A percentile compares a stretch with the other conserved stretches of the same genome.
Evolutionary conservation across 2,888 invertebrate species (phyloP).

Genomic region (Eucriotettix oculatus): DNA sequence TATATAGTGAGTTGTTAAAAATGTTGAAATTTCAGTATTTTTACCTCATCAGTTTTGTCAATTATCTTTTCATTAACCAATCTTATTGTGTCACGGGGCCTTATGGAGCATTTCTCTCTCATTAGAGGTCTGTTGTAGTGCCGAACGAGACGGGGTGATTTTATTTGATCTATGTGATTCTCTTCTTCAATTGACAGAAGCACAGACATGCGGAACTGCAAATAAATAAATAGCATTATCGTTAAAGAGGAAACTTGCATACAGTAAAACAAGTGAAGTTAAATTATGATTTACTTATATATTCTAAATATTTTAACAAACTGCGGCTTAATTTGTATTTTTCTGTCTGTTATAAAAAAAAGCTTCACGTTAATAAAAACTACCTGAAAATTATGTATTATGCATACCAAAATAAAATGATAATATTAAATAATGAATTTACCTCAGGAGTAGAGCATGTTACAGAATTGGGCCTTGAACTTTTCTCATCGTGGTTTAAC

Average conservation of each 20-base stretch:
- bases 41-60: slow-evolving; percentile 23
- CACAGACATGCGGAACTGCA: slow-evolving; percentile 56
- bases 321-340: no score
- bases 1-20: neutral
- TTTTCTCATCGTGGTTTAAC: neutral
- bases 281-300: no score
- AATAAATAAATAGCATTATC: neutral
- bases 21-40: neutral
- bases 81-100: slow-evolving; percentile 35
- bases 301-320: no score
- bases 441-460: neutral
- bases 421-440: neutral
- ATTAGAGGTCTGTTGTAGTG: slow-evolving; percentile 7
- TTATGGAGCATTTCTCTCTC: slow-evolving; percentile 22
- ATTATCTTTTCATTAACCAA: slow-evolving; percentile 39
- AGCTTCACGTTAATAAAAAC: no score
- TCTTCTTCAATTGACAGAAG: slow-evolving; percentile 48
- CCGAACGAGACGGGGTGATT: slow-evolving; percentile 12
- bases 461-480: neutral
- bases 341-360: no score
- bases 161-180: slow-evolving; percentile 17
- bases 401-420: no score
- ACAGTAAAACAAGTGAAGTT: neutral
- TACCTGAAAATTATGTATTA: no score
- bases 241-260: slow-evolving; percentile 1